Evolutionary conservation across 2,797 vertebrate species (phyloP).

Genomic region (Crenichthys baileyi): DNA sequence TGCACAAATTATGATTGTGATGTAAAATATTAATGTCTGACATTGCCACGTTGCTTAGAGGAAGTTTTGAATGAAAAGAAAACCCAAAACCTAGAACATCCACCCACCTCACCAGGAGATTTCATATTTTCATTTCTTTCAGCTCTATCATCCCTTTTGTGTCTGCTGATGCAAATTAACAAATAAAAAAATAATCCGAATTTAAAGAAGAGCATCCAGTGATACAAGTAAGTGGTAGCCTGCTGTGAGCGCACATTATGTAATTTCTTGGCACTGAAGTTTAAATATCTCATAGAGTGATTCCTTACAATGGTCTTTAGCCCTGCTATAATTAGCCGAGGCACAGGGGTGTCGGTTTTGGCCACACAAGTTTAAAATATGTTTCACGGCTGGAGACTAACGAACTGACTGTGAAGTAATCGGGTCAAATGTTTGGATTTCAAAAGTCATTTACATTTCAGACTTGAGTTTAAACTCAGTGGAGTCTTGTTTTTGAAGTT

Average conservation of each 20-base stretch:
- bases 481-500: background rate
- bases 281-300: conserved; percentile 6
- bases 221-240: conserved; percentile 10
- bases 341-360: background rate
- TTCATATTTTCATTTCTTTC: background rate
- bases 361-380: background rate
- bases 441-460: background rate
- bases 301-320: background rate
- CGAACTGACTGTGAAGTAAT: background rate
- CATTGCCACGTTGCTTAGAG: background rate
- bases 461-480: background rate
- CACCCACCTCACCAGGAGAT: background rate
- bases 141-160: background rate
- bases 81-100: background rate
- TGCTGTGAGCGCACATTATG: conserved; percentile 13
- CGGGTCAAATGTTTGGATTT: conserved; percentile 1
- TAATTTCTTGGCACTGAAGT: conserved; percentile 22
- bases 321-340: background rate
- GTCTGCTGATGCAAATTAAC: background rate
- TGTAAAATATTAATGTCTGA: conserved; percentile 13
- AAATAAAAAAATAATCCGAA: background rate
- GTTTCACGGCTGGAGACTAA: background rate
- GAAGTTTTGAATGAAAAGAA: conserved; percentile 8
- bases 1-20: no score
- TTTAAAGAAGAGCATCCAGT: conserved; percentile 1